These are phyloP conservation scores for Crematogaster levior DNA, from an alignment of 2,888 invertebrate genomes.

Conservation along the genomic window DNA sequence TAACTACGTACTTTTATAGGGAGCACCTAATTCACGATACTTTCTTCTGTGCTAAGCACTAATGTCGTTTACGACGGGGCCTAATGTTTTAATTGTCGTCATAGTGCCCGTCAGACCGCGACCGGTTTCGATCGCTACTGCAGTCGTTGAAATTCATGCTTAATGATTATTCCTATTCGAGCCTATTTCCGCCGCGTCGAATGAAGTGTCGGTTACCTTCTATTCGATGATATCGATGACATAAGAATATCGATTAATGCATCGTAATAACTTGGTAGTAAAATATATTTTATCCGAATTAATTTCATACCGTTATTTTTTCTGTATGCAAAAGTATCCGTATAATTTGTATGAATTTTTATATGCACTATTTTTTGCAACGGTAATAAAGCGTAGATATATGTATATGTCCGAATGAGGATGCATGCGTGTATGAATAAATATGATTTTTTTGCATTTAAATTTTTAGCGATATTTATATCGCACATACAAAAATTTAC, in stretches of 20 bases:
- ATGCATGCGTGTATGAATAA: constrained; percentile 4
- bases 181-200: constrained; percentile 49
- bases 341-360: constrained; percentile 41
- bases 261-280: no score
- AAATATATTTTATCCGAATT: neutral
- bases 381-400: constrained; percentile 30
- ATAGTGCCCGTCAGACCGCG: constrained; percentile 80
- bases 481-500: constrained; percentile 18
- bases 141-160: constrained; percentile 47
- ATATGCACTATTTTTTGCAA: constrained; percentile 25
- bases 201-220: constrained; percentile 36
- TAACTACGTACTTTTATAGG: constrained; percentile 81
- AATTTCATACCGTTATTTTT: constrained; percentile 8
- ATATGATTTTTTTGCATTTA: constrained; percentile 5
- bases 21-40: constrained; percentile 66
- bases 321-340: neutral
- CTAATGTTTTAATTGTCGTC: constrained; percentile 82
- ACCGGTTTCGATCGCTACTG: constrained; percentile 55
- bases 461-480: constrained; percentile 29
- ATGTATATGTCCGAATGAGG: constrained; percentile 1
- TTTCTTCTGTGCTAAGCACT: constrained; percentile 81
- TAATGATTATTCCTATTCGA: constrained; percentile 24
- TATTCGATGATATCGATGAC: neutral
- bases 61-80: constrained; percentile 79
- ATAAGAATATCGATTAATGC: neutral